Base-by-base conservation (phyloP, 2,113 vertebrate species). In the Oceanites oceanicus region DNA sequence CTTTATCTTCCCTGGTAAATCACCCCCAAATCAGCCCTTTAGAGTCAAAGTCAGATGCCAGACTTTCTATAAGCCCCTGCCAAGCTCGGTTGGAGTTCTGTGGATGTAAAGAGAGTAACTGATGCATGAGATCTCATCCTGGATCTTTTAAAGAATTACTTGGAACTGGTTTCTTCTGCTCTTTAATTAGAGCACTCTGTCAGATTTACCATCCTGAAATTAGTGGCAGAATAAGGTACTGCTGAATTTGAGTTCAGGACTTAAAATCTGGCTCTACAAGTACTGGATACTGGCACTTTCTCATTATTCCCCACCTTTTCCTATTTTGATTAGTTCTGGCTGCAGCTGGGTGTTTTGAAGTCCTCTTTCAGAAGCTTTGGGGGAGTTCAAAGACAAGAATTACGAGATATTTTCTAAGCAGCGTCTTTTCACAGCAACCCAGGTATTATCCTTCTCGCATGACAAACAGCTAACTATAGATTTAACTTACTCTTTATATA, bases 341-440 rank as follows among this genome's bases (percentile, higher is more conserved):
- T 96, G 86, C 93, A 96, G 83, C 96, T 93, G 94, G 73, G 92
- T 95, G 68, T 95, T 95, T 92, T 94, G 85, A 96, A 96, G 87
- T 90, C 82, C 86, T 93, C 47, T 66, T 96, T 96, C 91, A 94
- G 89, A 94, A 94, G 80, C 78, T 96, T 74, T 32, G 10, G 15
- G 29, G 36, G 50, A 29, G 19, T 73, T 94, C 20, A 74, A 81
- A 85, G 44, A 25, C 30, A 56, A 63, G 59, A 93, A 88, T 50
- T 68, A 62, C 1, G 44, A 62, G 34, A 4, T 63, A 12, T 58
- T 92, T 90, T 85, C 44, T 79, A 85, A 92, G 71, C 58, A 74
- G 73, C 76, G 71, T 81, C 50, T 88, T 93, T 82, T 93, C 55
- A 81, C 83, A 87, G 80, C 67, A 89, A 44, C 22, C 79, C 74